These are phyloP conservation scores for Miltochrista miniata DNA, from an alignment of 2,888 invertebrate species.

Conservation along the genomic window DNA sequence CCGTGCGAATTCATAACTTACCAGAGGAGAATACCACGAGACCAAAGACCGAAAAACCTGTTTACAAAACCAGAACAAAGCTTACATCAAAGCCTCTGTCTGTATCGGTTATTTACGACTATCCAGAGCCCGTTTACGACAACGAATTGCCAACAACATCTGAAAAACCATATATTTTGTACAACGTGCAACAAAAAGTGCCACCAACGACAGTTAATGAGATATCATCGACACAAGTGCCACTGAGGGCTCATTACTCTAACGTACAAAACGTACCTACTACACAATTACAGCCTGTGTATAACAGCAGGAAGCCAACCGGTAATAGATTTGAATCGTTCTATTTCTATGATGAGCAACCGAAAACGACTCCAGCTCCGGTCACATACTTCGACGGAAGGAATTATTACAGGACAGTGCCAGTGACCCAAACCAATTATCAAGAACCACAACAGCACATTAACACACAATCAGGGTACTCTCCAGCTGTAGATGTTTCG, in stretches of 20 bases:
- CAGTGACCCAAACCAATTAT: constrained; percentile 50
- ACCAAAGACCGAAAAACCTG: constrained; percentile 73
- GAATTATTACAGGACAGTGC: constrained; percentile 74
- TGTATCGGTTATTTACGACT: constrained; percentile 78
- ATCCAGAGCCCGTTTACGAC: constrained; percentile 71
- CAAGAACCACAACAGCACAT: constrained; percentile 60
- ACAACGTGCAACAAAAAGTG: constrained; percentile 75
- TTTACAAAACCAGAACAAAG: constrained; percentile 76
- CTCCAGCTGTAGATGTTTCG: constrained; percentile 69
- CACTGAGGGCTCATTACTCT: constrained; percentile 85
- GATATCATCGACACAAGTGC: constrained; percentile 84
- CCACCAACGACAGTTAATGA: constrained; percentile 59
- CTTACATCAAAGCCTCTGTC: constrained; percentile 76
- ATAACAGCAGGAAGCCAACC: constrained; percentile 67
- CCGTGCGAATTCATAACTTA: constrained; percentile 70
- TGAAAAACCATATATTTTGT: constrained; percentile 78
- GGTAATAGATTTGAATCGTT: constrained; percentile 83
- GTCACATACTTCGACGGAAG: constrained; percentile 75
- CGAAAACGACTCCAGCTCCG: constrained; percentile 82
- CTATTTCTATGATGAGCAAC: constrained; percentile 87
- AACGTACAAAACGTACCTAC: constrained; percentile 81
- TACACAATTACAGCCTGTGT: constrained; percentile 80
- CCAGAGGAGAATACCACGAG: constrained; percentile 66
- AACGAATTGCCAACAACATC: constrained; percentile 70
- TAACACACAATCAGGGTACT: constrained; percentile 61